Evolutionary conservation across 1,140 invertebrate species (phyloP), one percentile per base, ranked within the genome.

Genomic region (Maniola jurtina): DNA sequence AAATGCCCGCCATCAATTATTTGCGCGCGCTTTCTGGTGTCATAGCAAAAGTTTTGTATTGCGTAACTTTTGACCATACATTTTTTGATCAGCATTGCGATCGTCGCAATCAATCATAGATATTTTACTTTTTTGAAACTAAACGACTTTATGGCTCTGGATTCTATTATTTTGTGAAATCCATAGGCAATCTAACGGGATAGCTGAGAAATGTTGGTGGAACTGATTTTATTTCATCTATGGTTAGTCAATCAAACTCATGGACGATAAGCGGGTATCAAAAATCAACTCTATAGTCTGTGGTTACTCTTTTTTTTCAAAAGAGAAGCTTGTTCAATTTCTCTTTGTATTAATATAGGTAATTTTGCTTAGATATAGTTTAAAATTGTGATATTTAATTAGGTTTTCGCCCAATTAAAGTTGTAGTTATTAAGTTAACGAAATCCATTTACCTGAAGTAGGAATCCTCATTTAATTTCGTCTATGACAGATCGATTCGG

Each of bases 401-500:
- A 45, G 64, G 45, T 67, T 72, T 71, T 76, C 59, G 67, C 64
- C 61, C 63, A 70, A 61, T 69, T 66, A 64, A 68, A 70, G 68
- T 58, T 64, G 16, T 77, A 75, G 70, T 65, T 48, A 64, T 2
- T 40, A 68, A 76, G 56, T 47, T 62, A 58, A 47, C 48, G 15
- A 63, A 40, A 45, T 38, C 5, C 60, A 63, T 38, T 63, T 65
- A 70, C 59, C 65, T 58, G 55, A 66, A 64, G 45, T 68, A 66
- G 40, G 15, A 63, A 65, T 61, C 40, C 42, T 68, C 64, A 55
- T 61, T 59, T 42, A 55, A 58, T 36, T 48, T 63, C 38, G 66
- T 60, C 52, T 68, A 50, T 84, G 80, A 87, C 83, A 83, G 78
- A 85, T 88, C 81, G 77, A 84, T 86, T 85, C 79, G 74, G 82